Evolutionary conservation across 30 jellyfish, hydroid and myxozoan genomes (phyloP), one percentile per base, ranked within the genome.

Genomic region (Phacellophora camtschatica): DNA sequence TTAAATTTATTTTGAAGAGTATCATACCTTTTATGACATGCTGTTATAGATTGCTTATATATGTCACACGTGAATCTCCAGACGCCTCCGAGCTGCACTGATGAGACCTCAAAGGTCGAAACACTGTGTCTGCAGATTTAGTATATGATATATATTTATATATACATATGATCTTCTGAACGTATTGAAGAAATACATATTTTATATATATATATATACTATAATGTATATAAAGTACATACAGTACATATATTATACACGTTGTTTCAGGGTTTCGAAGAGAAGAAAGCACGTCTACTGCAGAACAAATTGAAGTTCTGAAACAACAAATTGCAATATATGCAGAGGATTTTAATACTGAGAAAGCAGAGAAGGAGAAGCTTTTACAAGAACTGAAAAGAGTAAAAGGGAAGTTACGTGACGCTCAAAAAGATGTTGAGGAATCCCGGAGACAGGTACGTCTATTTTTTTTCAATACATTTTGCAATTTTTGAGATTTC

Each of bases 321-420:
- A 77, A 79, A 29, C 96, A 86, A 22, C 96, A 86, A 63, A 57
- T 86, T 1, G 75, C 87, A 10, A 74, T 86, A 5, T 86, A 86
- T 51, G 88, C 88, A n/a, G 96, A 86, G 2, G 96, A 86, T 37
- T 86, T 86, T 83, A 86, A 86, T 27, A 61, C 96, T 4, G 96
- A 86, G 35, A 86, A 76, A 18, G 66, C 42, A n/a, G 96, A 86
- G 49, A 85, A 86, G 65, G 85, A 86, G 45, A 77, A 63, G 41
- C 71, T 75, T 19, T 11, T 41, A 13, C 55, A 31, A 56, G 88
- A 86, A 41, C 75, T 75, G 66, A 74, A 86, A 5, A 20, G 62
- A 50, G 45, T 86, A 71, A 77, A 35, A n/a, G 74, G 31, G 41
- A 69, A 65, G 39, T 1, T 86, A 36, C 36, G 57, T 0, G 59